Evolutionary conservation across 2,113 vertebrate genomes (phyloP).

Genomic region (Myxocyprinus asiaticus): DNA sequence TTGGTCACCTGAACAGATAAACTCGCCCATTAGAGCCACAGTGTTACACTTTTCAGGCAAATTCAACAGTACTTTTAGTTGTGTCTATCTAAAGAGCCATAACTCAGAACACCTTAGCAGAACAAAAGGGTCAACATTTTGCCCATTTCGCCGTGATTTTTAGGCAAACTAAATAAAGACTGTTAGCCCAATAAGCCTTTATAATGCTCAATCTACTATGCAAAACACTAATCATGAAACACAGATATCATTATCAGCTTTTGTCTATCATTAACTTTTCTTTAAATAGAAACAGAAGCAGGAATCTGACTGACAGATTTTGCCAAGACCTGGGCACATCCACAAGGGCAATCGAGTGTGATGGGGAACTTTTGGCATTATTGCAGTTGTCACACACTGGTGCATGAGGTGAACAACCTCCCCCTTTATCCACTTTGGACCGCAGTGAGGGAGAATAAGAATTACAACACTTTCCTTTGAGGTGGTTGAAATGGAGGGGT

Average conservation of each 20-base stretch:
- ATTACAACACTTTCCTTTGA: slow-evolving; percentile 46
- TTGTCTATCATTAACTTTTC: slow-evolving; percentile 43
- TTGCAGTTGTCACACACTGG: slow-evolving; percentile 46
- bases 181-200: no score
- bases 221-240: slow-evolving; percentile 7
- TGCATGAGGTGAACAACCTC: slow-evolving; percentile 48
- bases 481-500: slow-evolving; percentile 12
- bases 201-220: not conserved
- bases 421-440: slow-evolving; percentile 1
- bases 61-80: no score
- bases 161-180: no score
- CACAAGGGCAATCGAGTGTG: slow-evolving; percentile 58
- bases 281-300: slow-evolving; percentile 48
- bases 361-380: slow-evolving; percentile 49
- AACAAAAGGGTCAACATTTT: no score
- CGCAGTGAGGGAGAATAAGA: slow-evolving; percentile 15
- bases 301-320: slow-evolving; percentile 49
- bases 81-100: no score
- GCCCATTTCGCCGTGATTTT: no score
- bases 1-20: no score
- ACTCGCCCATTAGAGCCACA: no score
- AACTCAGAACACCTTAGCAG: no score
- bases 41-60: no score
- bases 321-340: slow-evolving; percentile 48
- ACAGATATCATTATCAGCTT: slow-evolving; percentile 37